Conservation (phyloP, 1,140 invertebrate species). For the Caligus rogercresseyi region DNA sequence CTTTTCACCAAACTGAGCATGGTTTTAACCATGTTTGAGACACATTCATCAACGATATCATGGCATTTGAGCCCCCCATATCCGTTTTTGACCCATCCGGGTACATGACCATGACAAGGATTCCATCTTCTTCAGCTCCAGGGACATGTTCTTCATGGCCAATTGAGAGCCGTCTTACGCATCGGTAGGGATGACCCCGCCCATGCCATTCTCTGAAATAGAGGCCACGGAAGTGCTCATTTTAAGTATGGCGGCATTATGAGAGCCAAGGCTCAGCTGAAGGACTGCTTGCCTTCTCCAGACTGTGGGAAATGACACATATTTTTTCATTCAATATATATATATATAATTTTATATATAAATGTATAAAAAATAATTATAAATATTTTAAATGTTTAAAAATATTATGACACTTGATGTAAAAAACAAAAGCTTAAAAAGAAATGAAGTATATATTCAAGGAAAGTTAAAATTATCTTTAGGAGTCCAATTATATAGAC, state of each 20-base stretch:
- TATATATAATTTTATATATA: no score
- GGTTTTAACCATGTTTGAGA: no score
- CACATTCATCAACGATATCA: no score
- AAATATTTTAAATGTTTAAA: no score
- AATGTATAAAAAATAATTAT: no score
- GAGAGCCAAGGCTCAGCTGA: not conserved
- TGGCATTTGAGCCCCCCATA: conserved; percentile 30
- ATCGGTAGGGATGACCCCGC: conserved; percentile 25
- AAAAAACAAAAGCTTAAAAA: no score
- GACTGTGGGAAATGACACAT: conserved; percentile 26
- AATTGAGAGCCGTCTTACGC: conserved; percentile 30
- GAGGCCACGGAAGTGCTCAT: conserved; percentile 27
- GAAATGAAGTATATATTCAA: no score
- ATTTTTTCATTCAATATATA: no score
- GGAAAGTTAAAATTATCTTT: no score
- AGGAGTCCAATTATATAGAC: no score
- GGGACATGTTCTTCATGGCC: conserved; percentile 28
- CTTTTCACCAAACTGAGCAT: not conserved
- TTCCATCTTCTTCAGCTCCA: conserved; percentile 27
- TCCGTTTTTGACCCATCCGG: conserved; percentile 33
- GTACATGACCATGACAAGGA: conserved; percentile 28
- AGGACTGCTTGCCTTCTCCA: conserved; percentile 13
- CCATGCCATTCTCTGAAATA: conserved; percentile 26
- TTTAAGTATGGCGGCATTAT: conserved; percentile 26
- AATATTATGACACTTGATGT: no score